A percentile compares a stretch with the other conserved stretches of the same genome.
These are phyloP conservation scores for Cervus canadensis DNA, from an alignment of 2,113 vertebrate species.

Conservation along the genomic window DNA sequence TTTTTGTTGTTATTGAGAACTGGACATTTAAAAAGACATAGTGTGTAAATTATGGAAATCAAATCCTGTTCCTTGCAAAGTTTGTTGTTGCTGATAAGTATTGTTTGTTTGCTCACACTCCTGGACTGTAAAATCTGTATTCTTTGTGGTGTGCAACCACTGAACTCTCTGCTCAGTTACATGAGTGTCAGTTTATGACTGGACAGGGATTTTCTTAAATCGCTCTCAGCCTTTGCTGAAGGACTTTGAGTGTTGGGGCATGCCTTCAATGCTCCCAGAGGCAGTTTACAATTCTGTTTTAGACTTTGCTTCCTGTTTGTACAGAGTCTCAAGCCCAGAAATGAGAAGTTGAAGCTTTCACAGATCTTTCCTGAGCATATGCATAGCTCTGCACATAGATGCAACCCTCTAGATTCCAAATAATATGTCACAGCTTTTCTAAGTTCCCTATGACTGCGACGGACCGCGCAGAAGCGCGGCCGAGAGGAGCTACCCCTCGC, in stretches of 20 bases:
- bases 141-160: neutral
- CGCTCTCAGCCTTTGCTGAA: neutral
- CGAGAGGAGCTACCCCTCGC: too few species aligned
- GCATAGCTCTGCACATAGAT: neutral
- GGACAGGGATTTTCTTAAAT: neutral
- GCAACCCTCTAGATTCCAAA: neutral
- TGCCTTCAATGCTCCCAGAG: neutral
- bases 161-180: neutral
- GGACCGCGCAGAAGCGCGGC: too few species aligned
- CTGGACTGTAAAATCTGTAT: neutral
- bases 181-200: neutral
- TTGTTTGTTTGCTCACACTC: neutral
- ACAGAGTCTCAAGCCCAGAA: neutral
- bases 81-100: neutral
- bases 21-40: neutral
- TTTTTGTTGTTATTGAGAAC: neutral
- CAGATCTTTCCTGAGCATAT: neutral
- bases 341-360: neutral
- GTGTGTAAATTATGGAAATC: neutral
- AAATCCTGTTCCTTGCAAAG: neutral
- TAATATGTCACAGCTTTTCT: neutral
- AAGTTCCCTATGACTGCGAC: neutral
- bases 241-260: neutral
- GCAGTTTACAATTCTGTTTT: neutral
- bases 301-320: neutral